phyloP scores from a whole-genome alignment of 2,113 vertebrate genomes.

The Speoplatyrhinus poulsoni region DNA sequence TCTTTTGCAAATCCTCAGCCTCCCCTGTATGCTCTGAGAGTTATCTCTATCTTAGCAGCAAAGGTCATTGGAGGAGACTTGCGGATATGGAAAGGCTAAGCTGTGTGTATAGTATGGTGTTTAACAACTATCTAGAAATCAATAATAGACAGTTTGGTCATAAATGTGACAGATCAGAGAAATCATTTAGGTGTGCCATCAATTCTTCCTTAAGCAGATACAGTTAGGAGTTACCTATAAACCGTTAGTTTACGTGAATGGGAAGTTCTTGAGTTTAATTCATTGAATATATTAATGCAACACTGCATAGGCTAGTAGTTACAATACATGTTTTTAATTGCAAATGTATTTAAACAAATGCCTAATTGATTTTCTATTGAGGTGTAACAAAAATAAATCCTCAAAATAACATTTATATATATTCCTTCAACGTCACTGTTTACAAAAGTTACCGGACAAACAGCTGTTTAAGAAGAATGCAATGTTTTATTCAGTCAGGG shows the following conservation, averaged over 20 bases:
- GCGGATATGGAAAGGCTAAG: constrained; percentile 63
- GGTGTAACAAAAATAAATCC: no score
- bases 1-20: constrained; percentile 67
- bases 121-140: constrained; percentile 63
- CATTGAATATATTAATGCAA: no score
- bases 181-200: constrained; percentile 24
- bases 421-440: constrained; percentile 20
- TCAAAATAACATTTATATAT: constrained; percentile 16
- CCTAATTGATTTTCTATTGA: no score
- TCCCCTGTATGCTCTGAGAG: constrained; percentile 44
- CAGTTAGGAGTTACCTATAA: background rate
- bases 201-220: constrained; percentile 13
- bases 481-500: constrained; percentile 48
- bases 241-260: background rate
- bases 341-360: no score
- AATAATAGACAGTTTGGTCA: constrained; percentile 62
- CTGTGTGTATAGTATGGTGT: constrained; percentile 55
- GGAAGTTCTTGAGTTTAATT: background rate
- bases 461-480: constrained; percentile 54
- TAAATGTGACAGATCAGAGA: constrained; percentile 52
- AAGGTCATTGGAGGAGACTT: constrained; percentile 70
- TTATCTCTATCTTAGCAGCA: constrained; percentile 64
- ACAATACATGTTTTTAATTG: no score
- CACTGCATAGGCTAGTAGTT: no score
- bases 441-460: constrained; percentile 40